Evolutionary conservation across 2,888 invertebrate genomes (phyloP).

Genomic region (Eueremaeus valkanovi): DNA sequence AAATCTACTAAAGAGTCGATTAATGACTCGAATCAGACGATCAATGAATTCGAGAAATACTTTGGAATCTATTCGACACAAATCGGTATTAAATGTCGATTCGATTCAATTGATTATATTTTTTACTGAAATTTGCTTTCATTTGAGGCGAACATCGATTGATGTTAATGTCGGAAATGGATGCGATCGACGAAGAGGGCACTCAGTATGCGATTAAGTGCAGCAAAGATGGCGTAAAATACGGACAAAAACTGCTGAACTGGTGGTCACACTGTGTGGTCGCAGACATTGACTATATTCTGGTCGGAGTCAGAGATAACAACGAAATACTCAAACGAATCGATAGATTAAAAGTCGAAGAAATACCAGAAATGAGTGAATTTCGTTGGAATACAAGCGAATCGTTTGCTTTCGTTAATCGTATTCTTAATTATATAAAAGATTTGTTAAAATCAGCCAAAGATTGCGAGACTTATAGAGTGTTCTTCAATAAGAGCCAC

Average conservation of each 20-base stretch:
- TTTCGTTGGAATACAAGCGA: neutral
- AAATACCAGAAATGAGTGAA: neutral
- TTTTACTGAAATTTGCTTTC: neutral
- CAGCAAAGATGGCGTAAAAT: neutral
- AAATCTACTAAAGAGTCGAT: neutral
- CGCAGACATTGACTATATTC: conserved; percentile 8
- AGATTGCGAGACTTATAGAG: no score
- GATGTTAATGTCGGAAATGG: conserved; percentile 18
- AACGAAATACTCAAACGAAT: neutral
- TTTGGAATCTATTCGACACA: neutral
- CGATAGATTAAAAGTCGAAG: neutral
- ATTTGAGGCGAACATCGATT: conserved; percentile 12
- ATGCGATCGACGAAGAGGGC: conserved; percentile 25
- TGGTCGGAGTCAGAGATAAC: neutral
- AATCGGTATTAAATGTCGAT: neutral
- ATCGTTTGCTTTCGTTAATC: conserved; percentile 5
- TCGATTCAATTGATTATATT: neutral
- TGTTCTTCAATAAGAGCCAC: no score
- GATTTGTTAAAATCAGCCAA: no score
- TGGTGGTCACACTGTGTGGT: conserved; percentile 23
- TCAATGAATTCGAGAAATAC: conserved; percentile 19
- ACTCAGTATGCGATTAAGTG: conserved; percentile 17
- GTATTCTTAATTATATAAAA: no score
- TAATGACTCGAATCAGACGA: neutral
- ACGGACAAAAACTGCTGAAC: conserved; percentile 2